Conservation (phyloP, 2,797 vertebrate genomes). For the Enteromius afrohamiltoni region DNA sequence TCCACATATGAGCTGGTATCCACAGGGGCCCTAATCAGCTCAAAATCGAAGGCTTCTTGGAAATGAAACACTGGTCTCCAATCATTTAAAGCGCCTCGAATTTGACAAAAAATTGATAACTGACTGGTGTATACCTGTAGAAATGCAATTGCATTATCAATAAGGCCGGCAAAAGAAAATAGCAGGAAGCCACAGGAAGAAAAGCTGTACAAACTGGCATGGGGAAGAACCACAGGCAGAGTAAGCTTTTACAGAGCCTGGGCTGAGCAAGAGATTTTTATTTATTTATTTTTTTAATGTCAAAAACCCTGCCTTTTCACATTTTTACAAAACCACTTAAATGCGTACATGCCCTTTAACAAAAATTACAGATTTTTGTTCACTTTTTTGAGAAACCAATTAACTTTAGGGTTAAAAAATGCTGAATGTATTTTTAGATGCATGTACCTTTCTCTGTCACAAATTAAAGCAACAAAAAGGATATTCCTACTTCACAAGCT, state of each 20-base stretch:
- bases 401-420: neutral
- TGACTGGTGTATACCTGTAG: neutral
- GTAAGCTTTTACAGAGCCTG: neutral
- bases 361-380: neutral
- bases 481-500: neutral
- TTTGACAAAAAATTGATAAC: neutral
- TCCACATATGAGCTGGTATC: neutral
- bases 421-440: neutral
- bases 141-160: slow-evolving; percentile 8
- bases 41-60: neutral
- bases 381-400: neutral
- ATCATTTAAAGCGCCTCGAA: slow-evolving; percentile 1
- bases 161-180: slow-evolving; percentile 2
- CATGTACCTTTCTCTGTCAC: neutral
- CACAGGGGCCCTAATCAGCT: neutral
- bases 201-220: neutral
- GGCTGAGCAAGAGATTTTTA: slow-evolving; percentile 3
- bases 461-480: neutral
- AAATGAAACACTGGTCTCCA: slow-evolving; percentile 4
- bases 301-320: slow-evolving; percentile 33
- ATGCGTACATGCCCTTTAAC: slow-evolving; percentile 25
- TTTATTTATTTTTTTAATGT: slow-evolving; percentile 38
- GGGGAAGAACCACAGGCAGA: neutral
- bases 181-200: neutral
- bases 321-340: slow-evolving; percentile 31